Evolutionary conservation across 2,797 vertebrate species (phyloP).

Genomic region (Lepilemur septentrionalis): DNA sequence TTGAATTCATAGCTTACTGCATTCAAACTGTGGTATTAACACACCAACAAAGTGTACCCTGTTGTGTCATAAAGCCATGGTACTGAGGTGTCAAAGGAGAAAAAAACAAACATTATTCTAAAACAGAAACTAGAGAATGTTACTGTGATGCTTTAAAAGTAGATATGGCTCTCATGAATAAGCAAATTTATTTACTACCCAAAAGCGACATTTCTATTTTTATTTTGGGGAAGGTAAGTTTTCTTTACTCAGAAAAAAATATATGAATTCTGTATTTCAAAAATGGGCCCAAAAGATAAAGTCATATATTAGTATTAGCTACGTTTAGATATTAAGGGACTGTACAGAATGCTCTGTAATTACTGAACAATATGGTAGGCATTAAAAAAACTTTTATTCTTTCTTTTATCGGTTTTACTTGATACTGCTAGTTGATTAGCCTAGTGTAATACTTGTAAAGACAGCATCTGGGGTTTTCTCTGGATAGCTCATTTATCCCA

Average conservation of each 20-base stretch:
- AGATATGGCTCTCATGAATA: slow-evolving; percentile 68
- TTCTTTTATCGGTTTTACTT: slow-evolving; percentile 1
- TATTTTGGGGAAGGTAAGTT: slow-evolving; percentile 14
- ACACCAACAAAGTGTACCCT: slow-evolving; percentile 81
- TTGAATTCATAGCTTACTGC: slow-evolving; percentile 82
- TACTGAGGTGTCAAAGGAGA: slow-evolving; percentile 65
- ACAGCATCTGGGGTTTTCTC: background rate
- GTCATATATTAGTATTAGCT: background rate
- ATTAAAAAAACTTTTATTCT: background rate
- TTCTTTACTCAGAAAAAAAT: slow-evolving; percentile 40
- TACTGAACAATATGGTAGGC: background rate
- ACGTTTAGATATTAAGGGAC: background rate
- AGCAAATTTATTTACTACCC: slow-evolving; percentile 62
- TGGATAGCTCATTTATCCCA: background rate
- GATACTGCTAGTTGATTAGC: background rate
- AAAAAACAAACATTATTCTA: slow-evolving; percentile 81
- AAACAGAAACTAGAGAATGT: slow-evolving; percentile 73
- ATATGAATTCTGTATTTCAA: slow-evolving; percentile 26
- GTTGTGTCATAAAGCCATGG: slow-evolving; percentile 82
- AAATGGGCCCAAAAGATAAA: slow-evolving; percentile 27
- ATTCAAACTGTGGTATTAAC: slow-evolving; percentile 83
- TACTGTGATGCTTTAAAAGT: slow-evolving; percentile 74
- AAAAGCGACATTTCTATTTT: slow-evolving; percentile 30
- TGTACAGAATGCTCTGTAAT: background rate
- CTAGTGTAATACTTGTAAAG: background rate